These are phyloP conservation scores for Thereva unica DNA, from an alignment of 2,888 invertebrate species.

Conservation along the genomic window DNA sequence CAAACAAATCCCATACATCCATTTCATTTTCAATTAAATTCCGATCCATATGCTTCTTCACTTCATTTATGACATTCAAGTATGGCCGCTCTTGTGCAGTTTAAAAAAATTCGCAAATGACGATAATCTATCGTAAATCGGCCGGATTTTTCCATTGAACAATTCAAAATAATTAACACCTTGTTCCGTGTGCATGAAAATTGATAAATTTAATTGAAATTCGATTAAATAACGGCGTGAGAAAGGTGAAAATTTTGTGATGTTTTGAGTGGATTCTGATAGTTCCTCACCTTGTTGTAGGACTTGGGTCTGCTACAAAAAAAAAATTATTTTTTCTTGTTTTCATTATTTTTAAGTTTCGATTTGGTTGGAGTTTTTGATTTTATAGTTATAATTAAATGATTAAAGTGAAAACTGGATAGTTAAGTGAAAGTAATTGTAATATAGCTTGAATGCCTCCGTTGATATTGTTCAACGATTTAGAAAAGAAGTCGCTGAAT, in stretches of 20 bases:
- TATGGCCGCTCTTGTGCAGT: constrained; percentile 38
- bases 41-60: not conserved
- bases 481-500: constrained; percentile 43
- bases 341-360: constrained; percentile 9
- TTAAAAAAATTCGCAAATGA: constrained; percentile 39
- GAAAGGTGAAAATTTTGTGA: constrained; percentile 19
- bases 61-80: constrained; percentile 25
- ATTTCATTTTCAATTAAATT: no score
- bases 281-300: constrained; percentile 13
- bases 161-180: constrained; percentile 11
- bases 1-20: no score
- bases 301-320: constrained; percentile 2
- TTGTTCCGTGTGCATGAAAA: constrained; percentile 13
- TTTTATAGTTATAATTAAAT: constrained; percentile 2
- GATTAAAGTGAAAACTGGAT: not conserved
- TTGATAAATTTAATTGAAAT: constrained; percentile 2
- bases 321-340: constrained; percentile 18
- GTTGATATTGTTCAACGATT: constrained; percentile 45
- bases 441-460: constrained; percentile 46
- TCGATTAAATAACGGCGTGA: constrained; percentile 12
- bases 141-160: constrained; percentile 12
- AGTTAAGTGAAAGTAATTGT: not conserved
- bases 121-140: constrained; percentile 34
- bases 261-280: constrained; percentile 36
- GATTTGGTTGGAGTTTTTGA: constrained; percentile 1